These are phyloP conservation scores for Mythimna pallens DNA, from an alignment of 2,888 invertebrate genomes.

Conservation along the genomic window DNA sequence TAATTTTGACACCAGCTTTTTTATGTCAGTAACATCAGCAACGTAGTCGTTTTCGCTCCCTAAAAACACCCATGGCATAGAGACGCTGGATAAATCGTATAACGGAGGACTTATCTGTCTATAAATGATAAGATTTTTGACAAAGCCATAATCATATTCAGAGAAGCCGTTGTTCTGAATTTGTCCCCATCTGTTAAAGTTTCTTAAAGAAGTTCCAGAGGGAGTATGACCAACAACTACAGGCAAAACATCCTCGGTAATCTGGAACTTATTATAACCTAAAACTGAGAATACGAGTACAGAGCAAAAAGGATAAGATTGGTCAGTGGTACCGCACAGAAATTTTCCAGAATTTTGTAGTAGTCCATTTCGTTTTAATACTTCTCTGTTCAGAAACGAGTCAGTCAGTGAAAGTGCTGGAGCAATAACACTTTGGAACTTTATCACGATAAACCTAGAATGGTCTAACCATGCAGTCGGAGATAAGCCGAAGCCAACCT, in stretches of 20 bases:
- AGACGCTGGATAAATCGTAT: constrained; percentile 60
- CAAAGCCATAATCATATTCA: constrained; percentile 63
- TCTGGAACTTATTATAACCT: constrained; percentile 67
- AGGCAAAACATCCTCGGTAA: constrained; percentile 61
- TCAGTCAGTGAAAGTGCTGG: constrained; percentile 25
- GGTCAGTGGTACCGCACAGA: constrained; percentile 60
- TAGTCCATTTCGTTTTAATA: constrained; percentile 57
- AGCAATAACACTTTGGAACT: constrained; percentile 53
- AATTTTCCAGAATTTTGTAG: constrained; percentile 48
- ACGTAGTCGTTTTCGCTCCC: constrained; percentile 68
- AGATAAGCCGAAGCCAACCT: constrained; percentile 68
- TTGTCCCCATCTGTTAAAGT: constrained; percentile 70
- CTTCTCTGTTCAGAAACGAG: constrained; percentile 49
- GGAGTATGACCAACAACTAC: constrained; percentile 68
- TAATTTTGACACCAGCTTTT: constrained; percentile 53
- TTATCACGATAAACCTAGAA: constrained; percentile 60
- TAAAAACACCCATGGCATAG: constrained; percentile 64
- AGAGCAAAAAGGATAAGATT: constrained; percentile 66
- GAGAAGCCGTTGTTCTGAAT: constrained; percentile 66
- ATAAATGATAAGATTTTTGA: constrained; percentile 61
- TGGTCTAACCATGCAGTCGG: constrained; percentile 64
- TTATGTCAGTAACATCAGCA: constrained; percentile 62
- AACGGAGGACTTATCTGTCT: constrained; percentile 58
- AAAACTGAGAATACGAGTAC: constrained; percentile 62
- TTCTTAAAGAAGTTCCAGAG: constrained; percentile 68